Percentiles rank a stretch among this genome's conserved stretches.
phyloP scores from a whole-genome alignment of 2,113 vertebrate species.

The Lophura nycthemera region DNA sequence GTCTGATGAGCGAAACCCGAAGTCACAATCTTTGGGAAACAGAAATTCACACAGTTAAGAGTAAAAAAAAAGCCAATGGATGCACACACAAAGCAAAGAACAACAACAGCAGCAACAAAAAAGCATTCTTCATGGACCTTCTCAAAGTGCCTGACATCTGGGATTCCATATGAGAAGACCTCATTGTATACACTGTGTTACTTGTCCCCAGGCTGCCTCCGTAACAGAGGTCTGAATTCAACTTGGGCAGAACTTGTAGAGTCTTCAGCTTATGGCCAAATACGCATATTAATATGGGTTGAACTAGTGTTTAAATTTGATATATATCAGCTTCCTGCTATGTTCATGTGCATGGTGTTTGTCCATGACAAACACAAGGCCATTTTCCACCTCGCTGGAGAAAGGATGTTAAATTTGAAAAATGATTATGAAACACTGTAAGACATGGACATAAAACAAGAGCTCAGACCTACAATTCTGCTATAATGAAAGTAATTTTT shows the following conservation, averaged over 20 bases:
- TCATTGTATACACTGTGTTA: background rate
- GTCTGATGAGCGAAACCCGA: conserved; percentile 7
- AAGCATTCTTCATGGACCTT: background rate
- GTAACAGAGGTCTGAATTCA: background rate
- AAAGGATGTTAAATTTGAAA: background rate
- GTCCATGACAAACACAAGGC: background rate
- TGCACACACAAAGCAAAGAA: background rate
- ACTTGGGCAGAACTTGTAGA: background rate
- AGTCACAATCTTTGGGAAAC: background rate
- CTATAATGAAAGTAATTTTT: background rate
- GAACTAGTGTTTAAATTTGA: background rate
- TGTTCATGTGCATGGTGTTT: background rate
- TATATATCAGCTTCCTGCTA: background rate
- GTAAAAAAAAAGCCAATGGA: background rate
- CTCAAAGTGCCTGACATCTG: background rate
- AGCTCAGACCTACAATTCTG: background rate
- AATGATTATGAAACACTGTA: background rate
- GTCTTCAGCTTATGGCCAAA: background rate
- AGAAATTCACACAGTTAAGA: background rate
- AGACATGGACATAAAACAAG: background rate
- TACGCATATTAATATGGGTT: accelerated
- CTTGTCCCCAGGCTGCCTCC: background rate
- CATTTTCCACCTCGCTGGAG: background rate
- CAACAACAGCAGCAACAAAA: background rate
- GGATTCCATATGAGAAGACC: background rate